A percentile compares a stretch with the other conserved stretches of the same genome.
phyloP scores from a whole-genome alignment of 2,888 invertebrate species.

The Mesochorus sp. region DNA sequence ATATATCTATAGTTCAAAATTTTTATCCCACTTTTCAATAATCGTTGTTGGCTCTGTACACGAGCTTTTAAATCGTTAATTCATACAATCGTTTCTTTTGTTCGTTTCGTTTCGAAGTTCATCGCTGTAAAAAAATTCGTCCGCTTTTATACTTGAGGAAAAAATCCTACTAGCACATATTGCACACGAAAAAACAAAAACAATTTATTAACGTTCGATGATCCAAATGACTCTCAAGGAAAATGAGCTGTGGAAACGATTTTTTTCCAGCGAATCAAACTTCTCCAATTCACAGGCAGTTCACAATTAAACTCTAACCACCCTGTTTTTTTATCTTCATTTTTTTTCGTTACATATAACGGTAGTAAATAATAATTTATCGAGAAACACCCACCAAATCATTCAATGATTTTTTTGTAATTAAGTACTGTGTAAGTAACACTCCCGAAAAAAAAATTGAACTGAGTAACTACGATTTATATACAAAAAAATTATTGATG shows the following conservation, averaged over 20 bases:
- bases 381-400: slow-evolving; percentile 29
- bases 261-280: slow-evolving; percentile 12
- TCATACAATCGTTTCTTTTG: slow-evolving; percentile 21
- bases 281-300: slow-evolving; percentile 43
- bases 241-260: slow-evolving; percentile 13
- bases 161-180: slow-evolving; percentile 31
- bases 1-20: slow-evolving; percentile 38
- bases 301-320: slow-evolving; percentile 53
- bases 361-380: slow-evolving; percentile 31
- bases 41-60: slow-evolving; percentile 13
- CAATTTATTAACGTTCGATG: slow-evolving; percentile 20
- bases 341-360: slow-evolving; percentile 17
- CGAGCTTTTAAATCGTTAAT: slow-evolving; percentile 36
- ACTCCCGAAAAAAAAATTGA: not conserved
- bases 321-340: slow-evolving; percentile 44
- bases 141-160: slow-evolving; percentile 27
- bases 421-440: not conserved
- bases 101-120: slow-evolving; percentile 32
- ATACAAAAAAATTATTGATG: slow-evolving; percentile 27
- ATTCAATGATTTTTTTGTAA: too few species aligned
- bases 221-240: slow-evolving; percentile 45
- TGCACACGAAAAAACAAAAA: slow-evolving; percentile 27
- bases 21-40: slow-evolving; percentile 34
- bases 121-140: slow-evolving; percentile 53
- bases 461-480: not conserved